These are phyloP conservation scores for Tetragonula clypearis DNA, from an alignment of 1,140 invertebrate species.

Conservation along the genomic window DNA sequence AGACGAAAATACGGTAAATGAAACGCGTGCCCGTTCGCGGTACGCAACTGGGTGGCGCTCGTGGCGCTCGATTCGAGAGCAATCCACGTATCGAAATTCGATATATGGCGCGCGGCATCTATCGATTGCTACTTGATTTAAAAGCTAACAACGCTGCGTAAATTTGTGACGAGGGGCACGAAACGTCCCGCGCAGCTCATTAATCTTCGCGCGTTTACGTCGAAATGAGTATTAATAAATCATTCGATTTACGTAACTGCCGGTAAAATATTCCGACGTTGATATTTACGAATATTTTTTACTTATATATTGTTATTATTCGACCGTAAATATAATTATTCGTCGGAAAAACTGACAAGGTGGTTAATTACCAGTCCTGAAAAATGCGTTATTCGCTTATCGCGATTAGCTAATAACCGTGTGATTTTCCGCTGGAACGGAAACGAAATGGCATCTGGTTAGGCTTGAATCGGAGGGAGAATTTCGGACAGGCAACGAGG, in stretches of 20 bases:
- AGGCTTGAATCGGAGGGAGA: background rate
- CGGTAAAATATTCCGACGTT: background rate
- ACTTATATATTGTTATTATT: background rate
- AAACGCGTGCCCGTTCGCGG: too few species aligned
- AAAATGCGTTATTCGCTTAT: background rate
- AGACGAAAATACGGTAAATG: background rate
- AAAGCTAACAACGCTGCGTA: background rate
- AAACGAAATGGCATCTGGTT: conserved; percentile 3
- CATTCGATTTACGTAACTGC: background rate
- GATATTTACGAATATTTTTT: background rate
- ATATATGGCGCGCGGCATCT: background rate
- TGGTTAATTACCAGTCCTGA: background rate
- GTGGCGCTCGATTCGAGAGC: background rate
- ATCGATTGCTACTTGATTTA: conserved; percentile 18
- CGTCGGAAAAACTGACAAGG: background rate
- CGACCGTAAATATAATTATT: background rate
- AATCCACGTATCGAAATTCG: background rate
- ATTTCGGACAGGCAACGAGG: conserved; percentile 21
- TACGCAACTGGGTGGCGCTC: background rate
- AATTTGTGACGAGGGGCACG: background rate
- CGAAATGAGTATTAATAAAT: conserved; percentile 28
- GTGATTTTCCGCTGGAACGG: background rate
- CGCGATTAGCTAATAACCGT: conserved; percentile 30
- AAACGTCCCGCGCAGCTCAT: background rate
- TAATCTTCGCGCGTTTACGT: background rate